A percentile compares a stretch with the other conserved stretches of the same genome.
Conservation (phyloP, 2,888 invertebrate genomes). For the Xylota segnis region DNA sequence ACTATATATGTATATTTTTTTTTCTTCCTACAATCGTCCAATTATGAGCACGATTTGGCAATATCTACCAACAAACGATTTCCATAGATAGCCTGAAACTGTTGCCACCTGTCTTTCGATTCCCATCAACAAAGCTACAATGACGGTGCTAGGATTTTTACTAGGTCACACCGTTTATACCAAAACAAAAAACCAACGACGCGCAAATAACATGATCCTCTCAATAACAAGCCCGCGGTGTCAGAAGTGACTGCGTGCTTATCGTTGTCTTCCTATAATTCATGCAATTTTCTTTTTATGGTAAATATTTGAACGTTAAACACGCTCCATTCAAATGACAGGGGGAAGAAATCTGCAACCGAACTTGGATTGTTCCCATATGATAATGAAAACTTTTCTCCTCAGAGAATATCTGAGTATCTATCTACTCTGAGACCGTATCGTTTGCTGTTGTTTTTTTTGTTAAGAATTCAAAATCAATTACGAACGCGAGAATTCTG, state of each 20-base stretch:
- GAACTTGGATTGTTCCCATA: slow-evolving; percentile 61
- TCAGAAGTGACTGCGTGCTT: slow-evolving; percentile 46
- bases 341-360: slow-evolving; percentile 35
- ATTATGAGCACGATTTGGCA: slow-evolving; percentile 69
- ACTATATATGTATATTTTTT: not conserved
- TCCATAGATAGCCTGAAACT: slow-evolving; percentile 25
- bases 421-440: slow-evolving; percentile 25
- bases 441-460: not conserved
- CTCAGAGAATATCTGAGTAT: not conserved
- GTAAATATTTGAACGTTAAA: slow-evolving; percentile 75
- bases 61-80: slow-evolving; percentile 26
- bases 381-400: slow-evolving; percentile 74
- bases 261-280: slow-evolving; percentile 61
- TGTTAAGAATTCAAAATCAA: slow-evolving; percentile 63
- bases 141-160: slow-evolving; percentile 54
- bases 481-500: slow-evolving; percentile 72
- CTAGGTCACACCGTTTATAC: slow-evolving; percentile 72
- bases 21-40: slow-evolving; percentile 34
- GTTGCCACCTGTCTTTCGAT: slow-evolving; percentile 64
- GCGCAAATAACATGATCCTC: not conserved
- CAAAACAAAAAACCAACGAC: slow-evolving; percentile 5
- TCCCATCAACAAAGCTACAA: slow-evolving; percentile 53
- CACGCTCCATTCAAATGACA: slow-evolving; percentile 67
- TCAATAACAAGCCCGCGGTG: slow-evolving; percentile 30
- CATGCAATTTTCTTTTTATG: slow-evolving; percentile 75